phyloP scores from a whole-genome alignment of 2,113 vertebrate genomes.

The Semicossyphus pulcher region DNA sequence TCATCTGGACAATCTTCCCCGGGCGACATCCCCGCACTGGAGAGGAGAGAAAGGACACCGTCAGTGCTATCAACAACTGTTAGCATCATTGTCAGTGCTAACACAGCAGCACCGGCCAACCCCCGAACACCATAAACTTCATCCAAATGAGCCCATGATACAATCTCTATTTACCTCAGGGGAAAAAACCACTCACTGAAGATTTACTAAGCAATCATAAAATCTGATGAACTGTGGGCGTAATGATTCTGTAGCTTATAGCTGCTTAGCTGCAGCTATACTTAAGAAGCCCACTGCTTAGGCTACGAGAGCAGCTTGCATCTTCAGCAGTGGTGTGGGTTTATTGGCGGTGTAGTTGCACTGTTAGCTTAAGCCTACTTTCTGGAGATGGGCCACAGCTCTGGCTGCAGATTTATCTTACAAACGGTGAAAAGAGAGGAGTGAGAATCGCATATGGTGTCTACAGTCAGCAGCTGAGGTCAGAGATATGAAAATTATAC shows the following conservation, averaged over 20 bases:
- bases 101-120: neutral
- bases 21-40: slow-evolving; percentile 81
- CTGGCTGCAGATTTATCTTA: slow-evolving; percentile 49
- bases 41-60: slow-evolving; percentile 22
- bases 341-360: slow-evolving; percentile 60
- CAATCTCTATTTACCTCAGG: neutral
- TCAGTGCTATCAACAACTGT: slow-evolving; percentile 8
- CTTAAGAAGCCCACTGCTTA: slow-evolving; percentile 39
- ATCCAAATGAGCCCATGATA: neutral
- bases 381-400: slow-evolving; percentile 44
- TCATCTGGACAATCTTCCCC: slow-evolving; percentile 82
- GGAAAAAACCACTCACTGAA: neutral
- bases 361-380: slow-evolving; percentile 55
- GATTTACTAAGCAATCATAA: slow-evolving; percentile 21
- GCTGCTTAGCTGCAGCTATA: slow-evolving; percentile 38
- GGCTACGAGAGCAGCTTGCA: slow-evolving; percentile 44
- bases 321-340: slow-evolving; percentile 58
- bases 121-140: neutral
- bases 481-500: slow-evolving; percentile 26
- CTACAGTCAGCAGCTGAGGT: slow-evolving; percentile 29
- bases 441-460: slow-evolving; percentile 30
- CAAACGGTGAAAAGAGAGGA: slow-evolving; percentile 15
- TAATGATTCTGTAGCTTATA: slow-evolving; percentile 40
- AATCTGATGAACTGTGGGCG: slow-evolving; percentile 50
- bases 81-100: slow-evolving; percentile 6